A percentile compares a stretch with the other conserved stretches of the same genome.
phyloP scores from a whole-genome alignment of 1,140 invertebrate species.

The Neodiprion lecontei region DNA sequence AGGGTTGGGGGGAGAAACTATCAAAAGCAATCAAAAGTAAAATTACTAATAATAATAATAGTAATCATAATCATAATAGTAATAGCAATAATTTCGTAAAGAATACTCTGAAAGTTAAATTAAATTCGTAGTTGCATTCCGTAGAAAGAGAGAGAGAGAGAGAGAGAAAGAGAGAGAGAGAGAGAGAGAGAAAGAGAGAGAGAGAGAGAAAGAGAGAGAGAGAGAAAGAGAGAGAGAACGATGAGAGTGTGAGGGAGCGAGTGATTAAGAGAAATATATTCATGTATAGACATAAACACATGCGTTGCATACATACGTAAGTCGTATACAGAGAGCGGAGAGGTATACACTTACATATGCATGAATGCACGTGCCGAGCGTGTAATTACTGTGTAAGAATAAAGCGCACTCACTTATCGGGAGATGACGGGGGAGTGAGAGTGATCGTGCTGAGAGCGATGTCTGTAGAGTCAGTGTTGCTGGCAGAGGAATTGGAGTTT shows the following conservation, averaged over 20 bases:
- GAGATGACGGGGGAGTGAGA: conserved; percentile 67
- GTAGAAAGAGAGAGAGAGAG: background rate
- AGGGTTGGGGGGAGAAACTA: conserved; percentile 11
- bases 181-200: background rate
- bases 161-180: background rate
- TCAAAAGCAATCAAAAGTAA: conserved; percentile 16
- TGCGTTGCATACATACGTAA: background rate
- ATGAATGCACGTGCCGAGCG: too few relatives aligned
- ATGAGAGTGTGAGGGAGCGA: too few relatives aligned
- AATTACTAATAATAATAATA: conserved; percentile 3
- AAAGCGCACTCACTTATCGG: conserved; percentile 66
- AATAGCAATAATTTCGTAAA: background rate
- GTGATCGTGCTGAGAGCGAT: conserved; percentile 59
- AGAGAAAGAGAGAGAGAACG: too few relatives aligned
- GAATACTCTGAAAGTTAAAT: background rate
- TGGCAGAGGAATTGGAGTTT: conserved; percentile 58
- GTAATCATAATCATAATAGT: too few relatives aligned
- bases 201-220: too few relatives aligned
- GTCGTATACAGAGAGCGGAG: too few relatives aligned
- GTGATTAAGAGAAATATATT: background rate
- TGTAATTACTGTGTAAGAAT: conserved; percentile 35
- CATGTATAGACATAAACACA: conserved; percentile 15
- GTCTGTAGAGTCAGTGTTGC: conserved; percentile 54
- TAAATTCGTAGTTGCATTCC: background rate
- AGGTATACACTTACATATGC: too few relatives aligned